A percentile compares a stretch with the other conserved stretches of the same genome.
phyloP scores from a whole-genome alignment of 2,113 vertebrate species.

The human region DNA sequence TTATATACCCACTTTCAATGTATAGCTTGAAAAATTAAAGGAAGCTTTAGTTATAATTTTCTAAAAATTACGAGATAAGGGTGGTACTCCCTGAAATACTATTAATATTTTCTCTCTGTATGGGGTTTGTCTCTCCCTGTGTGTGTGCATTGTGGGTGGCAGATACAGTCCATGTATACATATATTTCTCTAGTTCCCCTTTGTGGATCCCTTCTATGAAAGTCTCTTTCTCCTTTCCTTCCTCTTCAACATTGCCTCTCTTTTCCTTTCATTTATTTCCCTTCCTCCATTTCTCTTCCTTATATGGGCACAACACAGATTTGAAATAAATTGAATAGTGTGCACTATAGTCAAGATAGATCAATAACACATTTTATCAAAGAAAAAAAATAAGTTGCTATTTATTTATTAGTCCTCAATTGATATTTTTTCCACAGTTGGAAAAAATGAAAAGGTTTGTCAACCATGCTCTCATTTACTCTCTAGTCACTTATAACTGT shows the following conservation, averaged over 20 bases:
- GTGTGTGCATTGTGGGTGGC: accelerated
- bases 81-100: not conserved
- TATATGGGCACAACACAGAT: not conserved
- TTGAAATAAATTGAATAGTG: not conserved
- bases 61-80: not conserved
- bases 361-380: not conserved
- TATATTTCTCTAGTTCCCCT: not conserved
- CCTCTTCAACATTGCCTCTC: not conserved
- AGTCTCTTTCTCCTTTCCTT: not conserved
- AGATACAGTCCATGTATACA: accelerated
- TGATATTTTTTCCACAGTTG: not conserved
- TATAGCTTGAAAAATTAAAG: not conserved
- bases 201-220: not conserved
- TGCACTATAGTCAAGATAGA: not conserved
- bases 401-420: not conserved
- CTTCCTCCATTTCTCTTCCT: not conserved
- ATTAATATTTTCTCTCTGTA: not conserved
- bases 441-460: not conserved
- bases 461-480: not conserved
- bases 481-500: not conserved
- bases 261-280: not conserved
- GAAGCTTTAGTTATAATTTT: not conserved
- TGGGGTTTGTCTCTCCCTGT: not conserved
- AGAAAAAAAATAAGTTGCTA: not conserved
- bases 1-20: not conserved